These are phyloP conservation scores for Cephus sareptanus DNA, from an alignment of 2,888 invertebrate species.

Conservation along the genomic window DNA sequence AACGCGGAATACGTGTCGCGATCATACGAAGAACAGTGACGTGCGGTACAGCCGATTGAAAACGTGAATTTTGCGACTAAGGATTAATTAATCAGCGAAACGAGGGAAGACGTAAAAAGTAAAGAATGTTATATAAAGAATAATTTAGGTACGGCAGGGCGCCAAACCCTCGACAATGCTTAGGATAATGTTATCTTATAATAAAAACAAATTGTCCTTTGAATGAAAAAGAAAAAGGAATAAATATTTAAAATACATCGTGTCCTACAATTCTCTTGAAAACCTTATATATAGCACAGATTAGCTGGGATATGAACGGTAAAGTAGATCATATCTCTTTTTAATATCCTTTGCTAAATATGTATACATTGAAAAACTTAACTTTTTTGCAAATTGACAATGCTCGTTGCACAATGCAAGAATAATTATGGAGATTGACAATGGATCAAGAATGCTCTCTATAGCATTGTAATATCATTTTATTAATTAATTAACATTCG, in stretches of 20 bases:
- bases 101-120: conserved; percentile 46
- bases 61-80: conserved; percentile 31
- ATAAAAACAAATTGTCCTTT: conserved; percentile 65
- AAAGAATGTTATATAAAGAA: conserved; percentile 64
- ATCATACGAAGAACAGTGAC: conserved; percentile 14
- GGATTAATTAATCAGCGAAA: conserved; percentile 54
- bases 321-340: too few relatives aligned
- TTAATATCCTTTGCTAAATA: too few relatives aligned
- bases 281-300: background rate
- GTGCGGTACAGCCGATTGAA: background rate
- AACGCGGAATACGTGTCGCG: background rate
- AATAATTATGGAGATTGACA: background rate
- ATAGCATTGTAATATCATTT: background rate
- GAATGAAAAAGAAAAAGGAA: conserved; percentile 59
- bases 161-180: conserved; percentile 59
- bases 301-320: too few relatives aligned
- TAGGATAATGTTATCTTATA: conserved; percentile 67
- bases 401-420: background rate
- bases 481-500: background rate
- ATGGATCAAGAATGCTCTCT: background rate
- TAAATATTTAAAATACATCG: conserved; percentile 66
- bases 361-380: background rate
- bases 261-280: background rate
- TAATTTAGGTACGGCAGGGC: conserved; percentile 65
- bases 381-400: background rate